phyloP scores from a whole-genome alignment of 1,140 invertebrate species.

The Chrysopa pallens region DNA sequence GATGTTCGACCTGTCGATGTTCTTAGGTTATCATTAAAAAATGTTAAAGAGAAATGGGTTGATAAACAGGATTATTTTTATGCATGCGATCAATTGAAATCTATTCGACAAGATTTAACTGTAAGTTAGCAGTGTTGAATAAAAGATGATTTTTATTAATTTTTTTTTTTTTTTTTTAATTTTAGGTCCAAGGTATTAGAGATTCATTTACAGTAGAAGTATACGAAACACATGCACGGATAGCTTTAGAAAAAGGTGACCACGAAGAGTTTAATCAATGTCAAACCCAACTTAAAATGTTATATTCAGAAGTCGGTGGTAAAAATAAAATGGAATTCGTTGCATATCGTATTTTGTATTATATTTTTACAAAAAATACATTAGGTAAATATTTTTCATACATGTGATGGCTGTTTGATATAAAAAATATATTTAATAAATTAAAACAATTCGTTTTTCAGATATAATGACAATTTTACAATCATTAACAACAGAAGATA shows the following conservation, averaged over 20 bases:
- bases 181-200: slow-evolving; percentile 81
- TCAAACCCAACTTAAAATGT: slow-evolving; percentile 88
- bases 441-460: slow-evolving; percentile 28
- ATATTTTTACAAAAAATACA: slow-evolving; percentile 92
- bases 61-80: slow-evolving; percentile 84
- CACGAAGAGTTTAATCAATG: slow-evolving; percentile 99
- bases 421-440: slow-evolving; percentile 1
- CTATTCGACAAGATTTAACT: slow-evolving; percentile 94
- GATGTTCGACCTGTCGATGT: slow-evolving; percentile 79
- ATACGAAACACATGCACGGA: slow-evolving; percentile 94
- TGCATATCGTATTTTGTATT: slow-evolving; percentile 90
- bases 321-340: slow-evolving; percentile 77
- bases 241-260: slow-evolving; percentile 92
- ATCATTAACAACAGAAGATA: slow-evolving; percentile 55
- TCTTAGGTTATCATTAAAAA: slow-evolving; percentile 63
- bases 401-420: slow-evolving; percentile 3
- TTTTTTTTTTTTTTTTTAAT: slow-evolving; percentile 11
- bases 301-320: slow-evolving; percentile 63
- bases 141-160: too few species aligned
- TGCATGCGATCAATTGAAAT: slow-evolving; percentile 95
- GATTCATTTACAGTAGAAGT: slow-evolving; percentile 89
- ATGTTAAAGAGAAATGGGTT: slow-evolving; percentile 83
- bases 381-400: slow-evolving; percentile 52
- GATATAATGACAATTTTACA: slow-evolving; percentile 85
- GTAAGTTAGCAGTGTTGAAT: slow-evolving; percentile 39